A percentile compares a stretch with the other conserved stretches of the same genome.
These are phyloP conservation scores for Drosophila pegasa DNA, from an alignment of 2,888 invertebrate species.

Conservation along the genomic window DNA sequence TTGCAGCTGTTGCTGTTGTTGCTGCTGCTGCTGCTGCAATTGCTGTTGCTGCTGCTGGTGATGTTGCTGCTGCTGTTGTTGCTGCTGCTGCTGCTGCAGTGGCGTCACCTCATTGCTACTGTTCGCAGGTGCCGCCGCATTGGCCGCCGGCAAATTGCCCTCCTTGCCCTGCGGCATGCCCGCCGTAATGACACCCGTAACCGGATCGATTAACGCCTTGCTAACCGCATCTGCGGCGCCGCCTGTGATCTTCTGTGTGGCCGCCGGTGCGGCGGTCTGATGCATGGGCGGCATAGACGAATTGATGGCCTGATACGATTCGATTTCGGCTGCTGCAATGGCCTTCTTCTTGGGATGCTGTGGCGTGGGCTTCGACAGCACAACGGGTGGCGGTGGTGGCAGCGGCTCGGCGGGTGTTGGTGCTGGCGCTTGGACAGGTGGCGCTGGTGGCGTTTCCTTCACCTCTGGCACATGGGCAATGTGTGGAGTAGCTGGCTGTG, in stretches of 20 bases:
- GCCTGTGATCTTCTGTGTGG: slow-evolving; percentile 76
- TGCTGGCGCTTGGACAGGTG: not conserved
- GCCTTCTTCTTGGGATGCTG: slow-evolving; percentile 83
- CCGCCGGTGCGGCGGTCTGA: slow-evolving; percentile 76
- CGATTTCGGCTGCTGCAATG: slow-evolving; percentile 82
- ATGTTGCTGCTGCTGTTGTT: slow-evolving; percentile 48
- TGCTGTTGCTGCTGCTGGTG: slow-evolving; percentile 35
- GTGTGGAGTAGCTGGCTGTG: not conserved
- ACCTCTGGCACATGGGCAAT: slow-evolving; percentile 16
- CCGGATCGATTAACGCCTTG: slow-evolving; percentile 89
- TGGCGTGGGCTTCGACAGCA: slow-evolving; percentile 68
- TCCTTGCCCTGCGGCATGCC: slow-evolving; percentile 89
- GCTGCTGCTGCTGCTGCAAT: slow-evolving; percentile 48
- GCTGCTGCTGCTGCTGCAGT: slow-evolving; percentile 36
- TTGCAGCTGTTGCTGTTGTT: slow-evolving; percentile 50
- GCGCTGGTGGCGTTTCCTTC: slow-evolving; percentile 15
- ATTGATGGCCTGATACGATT: slow-evolving; percentile 77
- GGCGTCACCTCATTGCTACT: slow-evolving; percentile 43
- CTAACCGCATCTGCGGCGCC: slow-evolving; percentile 86
- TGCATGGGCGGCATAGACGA: slow-evolving; percentile 78
- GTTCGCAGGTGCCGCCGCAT: slow-evolving; percentile 69
- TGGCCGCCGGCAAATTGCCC: slow-evolving; percentile 80
- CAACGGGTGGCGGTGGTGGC: slow-evolving; percentile 19
- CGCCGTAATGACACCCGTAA: slow-evolving; percentile 89
- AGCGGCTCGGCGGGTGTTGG: not conserved